Evolutionary conservation across 2,113 vertebrate genomes (phyloP), one percentile per base, ranked within the genome.

Genomic region (Oreochromis spilurus): DNA sequence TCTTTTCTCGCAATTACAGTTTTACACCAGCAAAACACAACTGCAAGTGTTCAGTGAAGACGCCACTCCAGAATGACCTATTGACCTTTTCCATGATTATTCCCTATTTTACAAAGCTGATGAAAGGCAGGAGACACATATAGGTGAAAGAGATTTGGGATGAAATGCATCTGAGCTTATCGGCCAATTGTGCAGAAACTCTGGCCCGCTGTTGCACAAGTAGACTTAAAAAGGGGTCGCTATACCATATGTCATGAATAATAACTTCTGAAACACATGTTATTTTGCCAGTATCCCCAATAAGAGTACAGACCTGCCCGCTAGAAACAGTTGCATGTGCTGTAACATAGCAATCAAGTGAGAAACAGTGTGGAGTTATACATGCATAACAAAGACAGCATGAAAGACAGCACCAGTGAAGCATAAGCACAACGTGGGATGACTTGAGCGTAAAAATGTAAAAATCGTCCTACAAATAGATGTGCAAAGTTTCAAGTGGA

Each of bases 11-110:
- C 43, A 1, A 24, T 67, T 81, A 67, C 40, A 88, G 77, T 36
- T 45, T 83, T 43, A 79, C 84, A 79, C 81, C 88, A 89, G 77
- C 77, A 87, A 65, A 87, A 83, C 19, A 11, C 16, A 77, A 34
- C 81, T 3, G 36, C 82, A 52, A 12, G 40, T 50, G 45, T 31
- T 77, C 34, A 45, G 84, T 29, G 29, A 72, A 81, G 86, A 86
- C 1, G 9, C 82, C 80, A 58, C 79, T 83, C 29, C 83, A 85
- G 43, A 83, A 13, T 34, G 65, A 87, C 72, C 82, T 34, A 1
- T 38, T 85, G 38, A 48, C 67, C 48, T 14, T 48, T 52, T 45
- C 3, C 2, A 31, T 60, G 77, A 14, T 38, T 21, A 38, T 13
- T 24, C 53, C 38, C 50, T 5, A 14, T 81, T 36, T 86, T 5